Base-by-base conservation (phyloP, 2,113 vertebrate species). In the Brevimyrus niger region DNA sequence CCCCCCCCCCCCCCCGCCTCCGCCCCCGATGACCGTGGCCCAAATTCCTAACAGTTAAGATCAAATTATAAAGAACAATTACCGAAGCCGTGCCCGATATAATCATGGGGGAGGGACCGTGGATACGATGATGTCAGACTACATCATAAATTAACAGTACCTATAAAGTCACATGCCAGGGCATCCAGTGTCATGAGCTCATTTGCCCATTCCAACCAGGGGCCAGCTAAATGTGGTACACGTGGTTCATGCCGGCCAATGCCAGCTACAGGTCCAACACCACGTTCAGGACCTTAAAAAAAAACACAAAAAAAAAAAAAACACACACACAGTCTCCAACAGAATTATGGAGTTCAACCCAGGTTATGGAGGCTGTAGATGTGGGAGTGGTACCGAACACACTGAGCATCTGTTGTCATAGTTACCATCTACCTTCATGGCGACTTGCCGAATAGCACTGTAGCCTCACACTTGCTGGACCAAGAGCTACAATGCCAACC, bases 81-180 rank as follows among this genome's bases (percentile, higher is more conserved):
- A 13, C 47, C 65, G 0, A 21, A 35, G 46, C 55, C 44, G 42
- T 82, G 46, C 46, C 31, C 0, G 19, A 17, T 42, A 31, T 46
- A 17, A 35, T 35, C 65, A 15, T 9, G 17, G 48, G 48, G n/a
- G n/a, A n/a, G n/a, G 88, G 88, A 5, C 2, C 3, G 47, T 47
- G 69, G 17, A 47, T 53, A 53, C 48, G 21, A 38, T 89, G 88
- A 89, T 76, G 80, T 89, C 88, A 89, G 51, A 50, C 80, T 89
- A 83, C 88, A 73, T 83, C 88, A 61, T 80, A 82, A 89, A 89
- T 83, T 55, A 89, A 55, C 88, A 50, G 69, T 55, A 27, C 73
- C 73, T 46, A 76, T 65, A n/a, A 27, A 76, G 46, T 46, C n/a
- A 47, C 46, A 65, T 47, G 69, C 65, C 31, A 7, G 47, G 69